These are phyloP conservation scores for Lasioglossum malachurum DNA, from an alignment of 2,888 invertebrate species.

Conservation along the genomic window DNA sequence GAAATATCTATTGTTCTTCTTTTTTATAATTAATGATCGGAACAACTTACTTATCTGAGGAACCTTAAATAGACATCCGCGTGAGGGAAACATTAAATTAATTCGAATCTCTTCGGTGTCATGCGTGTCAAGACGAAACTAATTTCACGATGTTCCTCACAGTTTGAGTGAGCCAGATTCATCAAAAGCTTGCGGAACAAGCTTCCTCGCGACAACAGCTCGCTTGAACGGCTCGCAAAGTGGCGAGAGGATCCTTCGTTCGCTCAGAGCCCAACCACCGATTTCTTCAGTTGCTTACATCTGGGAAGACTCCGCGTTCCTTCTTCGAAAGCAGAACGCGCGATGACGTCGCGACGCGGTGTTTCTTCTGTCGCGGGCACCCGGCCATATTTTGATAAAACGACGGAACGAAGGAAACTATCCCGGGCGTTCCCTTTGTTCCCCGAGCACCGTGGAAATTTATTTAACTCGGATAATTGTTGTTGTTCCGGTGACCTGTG, in stretches of 20 bases:
- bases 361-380: slow-evolving; percentile 19
- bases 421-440: slow-evolving; percentile 44
- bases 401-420: slow-evolving; percentile 13
- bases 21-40: too few relatives aligned
- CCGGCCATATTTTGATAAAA: slow-evolving; percentile 41
- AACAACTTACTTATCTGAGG: too few relatives aligned
- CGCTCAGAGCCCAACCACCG: not conserved
- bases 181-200: slow-evolving; percentile 18
- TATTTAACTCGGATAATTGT: slow-evolving; percentile 59
- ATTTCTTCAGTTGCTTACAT: slow-evolving; percentile 38
- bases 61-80: not conserved
- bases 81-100: not conserved
- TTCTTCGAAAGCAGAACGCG: slow-evolving; percentile 15
- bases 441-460: slow-evolving; percentile 47
- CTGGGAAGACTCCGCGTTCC: slow-evolving; percentile 23
- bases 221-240: slow-evolving; percentile 31
- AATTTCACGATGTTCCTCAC: not conserved
- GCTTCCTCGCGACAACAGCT: slow-evolving; percentile 24
- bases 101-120: not conserved
- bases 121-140: not conserved
- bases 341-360: slow-evolving; percentile 30
- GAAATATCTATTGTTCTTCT: too few relatives aligned
- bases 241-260: slow-evolving; percentile 37
- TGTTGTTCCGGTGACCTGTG: slow-evolving; percentile 26
- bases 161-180: not conserved